phyloP scores from a whole-genome alignment of 2,797 vertebrate species.

The Sebastes alutus region DNA sequence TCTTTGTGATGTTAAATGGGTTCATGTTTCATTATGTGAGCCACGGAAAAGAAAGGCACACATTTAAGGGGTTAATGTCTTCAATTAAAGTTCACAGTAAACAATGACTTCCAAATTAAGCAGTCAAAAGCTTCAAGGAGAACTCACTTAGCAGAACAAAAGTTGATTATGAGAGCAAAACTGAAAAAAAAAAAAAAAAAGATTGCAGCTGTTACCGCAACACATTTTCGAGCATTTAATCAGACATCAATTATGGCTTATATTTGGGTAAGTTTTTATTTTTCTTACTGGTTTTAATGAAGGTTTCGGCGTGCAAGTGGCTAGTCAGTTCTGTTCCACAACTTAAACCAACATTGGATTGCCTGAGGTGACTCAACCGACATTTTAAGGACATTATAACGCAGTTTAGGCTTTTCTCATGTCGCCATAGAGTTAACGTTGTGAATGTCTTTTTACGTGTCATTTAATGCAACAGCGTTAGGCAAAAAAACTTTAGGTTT shows the following conservation, averaged over 20 bases:
- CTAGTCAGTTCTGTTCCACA: not conserved
- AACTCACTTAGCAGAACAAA: slow-evolving; percentile 1
- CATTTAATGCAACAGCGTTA: too few relatives aligned
- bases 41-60: not conserved
- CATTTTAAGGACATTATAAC: not conserved
- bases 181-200: not conserved
- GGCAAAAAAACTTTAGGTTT: too few relatives aligned
- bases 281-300: not conserved
- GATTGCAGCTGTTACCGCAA: not conserved
- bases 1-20: not conserved
- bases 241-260: slow-evolving; percentile 4
- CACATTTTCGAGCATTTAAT: slow-evolving; percentile 11
- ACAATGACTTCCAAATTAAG: slow-evolving; percentile 15
- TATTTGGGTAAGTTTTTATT: not conserved
- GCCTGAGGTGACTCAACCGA: too few relatives aligned
- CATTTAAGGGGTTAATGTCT: not conserved
- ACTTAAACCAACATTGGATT: too few relatives aligned
- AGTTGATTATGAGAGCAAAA: slow-evolving; percentile 7
- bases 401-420: too few relatives aligned
- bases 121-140: not conserved
- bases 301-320: not conserved
- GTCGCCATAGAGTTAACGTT: too few relatives aligned
- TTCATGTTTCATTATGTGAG: not conserved
- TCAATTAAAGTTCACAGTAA: not conserved
- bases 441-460: too few relatives aligned